Base-by-base conservation (phyloP, 2,113 vertebrate species). In the Mungos mungo region DNA sequence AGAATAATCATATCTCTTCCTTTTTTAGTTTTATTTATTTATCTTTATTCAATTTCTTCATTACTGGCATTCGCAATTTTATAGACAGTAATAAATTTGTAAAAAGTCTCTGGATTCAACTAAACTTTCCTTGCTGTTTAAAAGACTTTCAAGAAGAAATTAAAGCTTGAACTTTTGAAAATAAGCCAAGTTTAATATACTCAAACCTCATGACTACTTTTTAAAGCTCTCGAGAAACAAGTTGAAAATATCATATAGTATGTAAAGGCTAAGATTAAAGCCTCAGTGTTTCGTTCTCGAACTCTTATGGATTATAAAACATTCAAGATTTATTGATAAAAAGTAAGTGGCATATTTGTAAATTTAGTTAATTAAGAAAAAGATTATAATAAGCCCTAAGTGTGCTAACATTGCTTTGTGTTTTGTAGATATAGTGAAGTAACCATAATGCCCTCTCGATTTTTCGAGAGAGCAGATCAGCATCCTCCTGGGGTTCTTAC, bases 131-230 rank as follows among this genome's bases (percentile, higher is more conserved):
- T 31, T 79, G 25, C 86, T 97, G 71, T 92, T 94, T 86, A 95
- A 93, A 4, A 96, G 21, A 93, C 2, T 92, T 97, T 47, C 96
- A 11, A 94, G 95, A 97, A 93, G 33, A 87, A 96, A 95, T 96
- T 96, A 63, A 90, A 85, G 0, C 69, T 90, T 93, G 60, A 38
- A 31, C 60, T 60, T 90, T 96, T 86, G n/a, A 96, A 69, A 90
- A 89, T 93, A 91, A 97, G 93, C 23, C 82, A 50, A 74, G 12
- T 25, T 92, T 69, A 88, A 96, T 79, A 29, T 85, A 72, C 7
- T 68, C 21, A 47, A 92, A 77, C 25, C 12, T 87, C 7, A 80
- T 6, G 3, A 96, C 71, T 79, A 89, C 12, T 77, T 94, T 95
- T 91, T 90, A 92, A 96, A 83, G 10, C 35, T 92, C 35, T 79